phyloP scores from a whole-genome alignment of 1,140 invertebrate species.

The Lamellibrachia luymesi region DNA sequence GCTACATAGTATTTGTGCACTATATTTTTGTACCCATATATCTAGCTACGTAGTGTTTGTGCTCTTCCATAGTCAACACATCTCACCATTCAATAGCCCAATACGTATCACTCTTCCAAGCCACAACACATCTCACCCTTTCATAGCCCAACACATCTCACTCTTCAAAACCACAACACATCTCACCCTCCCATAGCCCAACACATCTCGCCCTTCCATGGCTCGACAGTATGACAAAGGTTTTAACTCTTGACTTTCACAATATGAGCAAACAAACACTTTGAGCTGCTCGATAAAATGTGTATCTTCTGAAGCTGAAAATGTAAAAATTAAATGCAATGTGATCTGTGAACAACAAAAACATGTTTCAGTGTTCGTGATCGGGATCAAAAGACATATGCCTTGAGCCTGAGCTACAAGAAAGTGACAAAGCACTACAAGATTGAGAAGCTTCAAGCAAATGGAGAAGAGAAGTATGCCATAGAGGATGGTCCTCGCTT shows the following conservation, averaged over 20 bases:
- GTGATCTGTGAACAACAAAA: background rate
- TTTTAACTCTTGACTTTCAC: background rate
- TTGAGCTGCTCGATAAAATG: no score
- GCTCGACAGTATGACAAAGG: background rate
- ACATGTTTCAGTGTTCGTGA: constrained; percentile 42
- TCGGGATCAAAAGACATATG: constrained; percentile 49
- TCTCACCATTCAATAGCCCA: no score
- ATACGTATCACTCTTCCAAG: no score
- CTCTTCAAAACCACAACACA: background rate
- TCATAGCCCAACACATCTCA: background rate
- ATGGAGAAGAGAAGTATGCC: constrained; percentile 45
- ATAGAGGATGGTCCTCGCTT: constrained; percentile 61
- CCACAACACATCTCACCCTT: no score
- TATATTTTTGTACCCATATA: background rate
- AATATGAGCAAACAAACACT: background rate
- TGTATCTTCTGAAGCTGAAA: background rate
- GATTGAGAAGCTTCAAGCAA: constrained; percentile 49
- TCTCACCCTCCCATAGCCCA: background rate
- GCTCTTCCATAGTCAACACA: no score
- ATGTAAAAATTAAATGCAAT: background rate
- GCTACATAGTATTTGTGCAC: background rate
- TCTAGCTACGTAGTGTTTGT: background rate
- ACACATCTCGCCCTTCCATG: background rate
- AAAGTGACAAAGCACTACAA: constrained; percentile 58
- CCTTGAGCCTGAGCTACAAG: constrained; percentile 56